Evolutionary conservation across 2,888 invertebrate species (phyloP).

Genomic region (Hydrotaea diabolus): DNA sequence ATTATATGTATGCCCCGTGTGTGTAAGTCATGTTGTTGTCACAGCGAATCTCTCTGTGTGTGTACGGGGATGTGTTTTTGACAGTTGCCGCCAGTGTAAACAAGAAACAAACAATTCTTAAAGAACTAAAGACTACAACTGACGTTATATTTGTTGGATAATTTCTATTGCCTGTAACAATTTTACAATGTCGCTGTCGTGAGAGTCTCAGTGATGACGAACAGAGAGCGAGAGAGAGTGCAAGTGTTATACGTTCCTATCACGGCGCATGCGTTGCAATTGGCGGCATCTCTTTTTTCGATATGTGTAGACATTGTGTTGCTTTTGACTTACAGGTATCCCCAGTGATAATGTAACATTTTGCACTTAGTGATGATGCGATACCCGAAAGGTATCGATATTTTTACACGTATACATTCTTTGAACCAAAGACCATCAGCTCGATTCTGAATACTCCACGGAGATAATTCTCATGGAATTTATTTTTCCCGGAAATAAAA

Average conservation of each 20-base stretch:
- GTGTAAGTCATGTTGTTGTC: neutral
- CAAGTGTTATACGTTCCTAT: neutral
- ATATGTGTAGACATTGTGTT: neutral
- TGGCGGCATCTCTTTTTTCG: neutral
- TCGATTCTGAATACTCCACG: no score
- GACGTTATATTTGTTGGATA: slow-evolving; percentile 37
- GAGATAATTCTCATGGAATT: no score
- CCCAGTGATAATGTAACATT: neutral
- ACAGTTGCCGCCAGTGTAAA: slow-evolving; percentile 6
- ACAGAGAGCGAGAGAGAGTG: neutral
- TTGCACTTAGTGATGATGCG: neutral
- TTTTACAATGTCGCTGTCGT: slow-evolving; percentile 27
- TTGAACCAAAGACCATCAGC: no score
- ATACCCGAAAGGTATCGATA: no score
- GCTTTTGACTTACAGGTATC: neutral
- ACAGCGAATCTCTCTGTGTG: no score
- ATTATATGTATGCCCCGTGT: slow-evolving; percentile 40
- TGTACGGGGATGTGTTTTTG: neutral
- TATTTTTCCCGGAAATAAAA: no score
- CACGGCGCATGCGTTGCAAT: slow-evolving; percentile 16
- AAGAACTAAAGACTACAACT: slow-evolving; percentile 67
- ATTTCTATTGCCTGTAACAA: slow-evolving; percentile 31
- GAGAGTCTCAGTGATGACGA: neutral
- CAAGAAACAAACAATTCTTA: slow-evolving; percentile 58
- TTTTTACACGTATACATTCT: no score